Evolutionary conservation across 2,888 invertebrate species (phyloP), one percentile per base, ranked within the genome.

Genomic region (Rosalia funebris): DNA sequence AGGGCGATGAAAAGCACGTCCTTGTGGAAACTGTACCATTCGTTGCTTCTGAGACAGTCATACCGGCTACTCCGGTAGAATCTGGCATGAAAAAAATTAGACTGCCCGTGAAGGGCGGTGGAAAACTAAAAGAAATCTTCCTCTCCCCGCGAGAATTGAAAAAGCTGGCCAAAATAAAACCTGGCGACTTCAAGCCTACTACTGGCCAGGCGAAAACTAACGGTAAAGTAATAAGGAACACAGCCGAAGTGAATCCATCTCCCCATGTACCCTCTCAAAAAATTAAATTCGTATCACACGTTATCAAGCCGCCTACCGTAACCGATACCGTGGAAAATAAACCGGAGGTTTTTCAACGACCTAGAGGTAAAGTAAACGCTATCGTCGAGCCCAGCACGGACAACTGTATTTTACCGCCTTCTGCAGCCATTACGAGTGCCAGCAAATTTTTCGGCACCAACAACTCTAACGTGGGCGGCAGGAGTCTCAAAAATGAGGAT

Each of bases 61-160:
- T 34, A 11, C 11, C 7, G 2, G 2, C 34, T 7, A n/a, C 34
- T 7, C 34, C 34, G 2, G 2, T 3, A n/a, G 34, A 34, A 3
- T 2, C 34, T 2, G 11, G 11, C 34, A 15, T 25, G 9, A 50
- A 36, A 48, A 50, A 19, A 19, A n/a, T 57, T 5, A 42, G 50
- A 20, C 16, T 57, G 12, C 57, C 52, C 2, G 57, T 58, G 9
- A 52, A 36, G 25, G 44, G 45, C 15, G 57, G 52, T 7, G 57
- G 57, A 10, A 44, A 52, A 19, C 16, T 52, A 10, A 58, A 58
- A 17, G 57, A 57, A 32, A 57, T 57, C 36, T 57, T 57, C 19
- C 48, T 57, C n/a, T 57, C 57, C 3, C 20, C 48, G 9, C 34
- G 50, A 9, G 57, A 57, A 31, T 31, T 57, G 15, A 58, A 39